Evolutionary conservation across 2,888 invertebrate genomes (phyloP).

Genomic region (Acanthosoma haemorrhoidale): DNA sequence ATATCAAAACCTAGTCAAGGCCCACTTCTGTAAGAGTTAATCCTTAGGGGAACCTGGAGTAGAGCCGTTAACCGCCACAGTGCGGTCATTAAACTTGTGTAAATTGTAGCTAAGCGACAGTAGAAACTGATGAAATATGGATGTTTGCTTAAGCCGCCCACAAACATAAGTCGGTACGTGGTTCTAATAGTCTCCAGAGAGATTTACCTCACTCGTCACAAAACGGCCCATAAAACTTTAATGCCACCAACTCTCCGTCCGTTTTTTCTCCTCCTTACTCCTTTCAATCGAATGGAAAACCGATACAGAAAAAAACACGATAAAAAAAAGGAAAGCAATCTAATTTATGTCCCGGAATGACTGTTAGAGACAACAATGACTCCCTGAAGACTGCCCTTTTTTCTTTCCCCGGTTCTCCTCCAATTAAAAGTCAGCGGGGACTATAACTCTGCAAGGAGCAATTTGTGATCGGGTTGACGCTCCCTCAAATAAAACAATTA

Average conservation of each 20-base stretch:
- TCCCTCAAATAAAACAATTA: constrained; percentile 34
- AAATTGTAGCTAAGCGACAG: not conserved
- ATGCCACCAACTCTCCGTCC: not conserved
- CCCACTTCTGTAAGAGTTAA: too few species aligned
- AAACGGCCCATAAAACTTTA: constrained; percentile 20
- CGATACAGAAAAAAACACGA: not conserved
- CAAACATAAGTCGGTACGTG: not conserved
- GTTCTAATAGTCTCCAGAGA: not conserved
- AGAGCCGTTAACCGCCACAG: too few species aligned
- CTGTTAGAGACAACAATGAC: constrained; percentile 17
- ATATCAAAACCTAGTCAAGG: too few species aligned
- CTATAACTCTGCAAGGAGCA: constrained; percentile 19
- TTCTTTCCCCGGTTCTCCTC: not conserved
- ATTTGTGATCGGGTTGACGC: constrained; percentile 8
- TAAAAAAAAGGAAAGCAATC: not conserved
- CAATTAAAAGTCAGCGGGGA: constrained; percentile 19
- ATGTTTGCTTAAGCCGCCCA: not conserved
- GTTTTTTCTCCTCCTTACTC: constrained; percentile 11
- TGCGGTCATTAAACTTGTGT: not conserved
- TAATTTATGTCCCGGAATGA: constrained; percentile 21
- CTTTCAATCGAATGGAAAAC: constrained; percentile 12
- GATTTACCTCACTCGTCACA: not conserved
- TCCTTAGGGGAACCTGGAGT: too few species aligned
- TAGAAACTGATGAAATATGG: not conserved
- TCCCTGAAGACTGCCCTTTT: constrained; percentile 12